These are phyloP conservation scores for Operophtera brumata DNA, from an alignment of 2,888 invertebrate species.

Conservation along the genomic window DNA sequence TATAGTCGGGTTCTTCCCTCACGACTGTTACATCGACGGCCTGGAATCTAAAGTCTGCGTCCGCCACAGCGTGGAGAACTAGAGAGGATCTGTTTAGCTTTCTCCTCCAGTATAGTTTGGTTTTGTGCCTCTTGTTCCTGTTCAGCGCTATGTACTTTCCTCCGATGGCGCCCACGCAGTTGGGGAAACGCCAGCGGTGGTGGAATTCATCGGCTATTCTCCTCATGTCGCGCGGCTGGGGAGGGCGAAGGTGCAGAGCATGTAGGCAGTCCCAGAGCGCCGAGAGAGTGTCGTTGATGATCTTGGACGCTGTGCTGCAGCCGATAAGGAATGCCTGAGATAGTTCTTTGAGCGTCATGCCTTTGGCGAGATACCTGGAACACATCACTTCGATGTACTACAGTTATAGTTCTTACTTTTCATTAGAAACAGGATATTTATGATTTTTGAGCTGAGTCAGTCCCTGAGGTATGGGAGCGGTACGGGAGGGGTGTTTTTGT, in stretches of 20 bases:
- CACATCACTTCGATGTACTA: not conserved
- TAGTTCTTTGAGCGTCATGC: conserved; percentile 18
- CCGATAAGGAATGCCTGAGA: conserved; percentile 14
- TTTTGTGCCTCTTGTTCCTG: not conserved
- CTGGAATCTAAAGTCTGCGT: conserved; percentile 25
- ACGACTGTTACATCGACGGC: conserved; percentile 10
- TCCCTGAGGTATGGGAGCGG: too few species aligned
- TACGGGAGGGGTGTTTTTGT: too few species aligned
- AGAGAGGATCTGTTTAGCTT: conserved; percentile 6
- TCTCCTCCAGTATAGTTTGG: conserved; percentile 1
- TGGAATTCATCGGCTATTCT: conserved; percentile 17
- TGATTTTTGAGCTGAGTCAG: too few species aligned
- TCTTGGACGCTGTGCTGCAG: conserved; percentile 13
- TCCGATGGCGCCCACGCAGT: conserved; percentile 31
- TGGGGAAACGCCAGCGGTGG: conserved; percentile 27
- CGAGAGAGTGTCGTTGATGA: conserved; percentile 17
- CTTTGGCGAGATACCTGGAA: conserved; percentile 27
- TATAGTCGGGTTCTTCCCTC: conserved; percentile 11
- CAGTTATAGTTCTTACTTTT: not conserved
- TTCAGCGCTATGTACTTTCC: conserved; percentile 25
- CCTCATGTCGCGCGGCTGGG: conserved; percentile 11
- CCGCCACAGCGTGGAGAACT: conserved; percentile 21
- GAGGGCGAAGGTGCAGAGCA: conserved; percentile 7
- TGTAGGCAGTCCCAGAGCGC: conserved; percentile 19
- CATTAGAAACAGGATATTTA: too few species aligned